Evolutionary conservation across 2,888 invertebrate species (phyloP).

Genomic region (Aphodius sticticus): DNA sequence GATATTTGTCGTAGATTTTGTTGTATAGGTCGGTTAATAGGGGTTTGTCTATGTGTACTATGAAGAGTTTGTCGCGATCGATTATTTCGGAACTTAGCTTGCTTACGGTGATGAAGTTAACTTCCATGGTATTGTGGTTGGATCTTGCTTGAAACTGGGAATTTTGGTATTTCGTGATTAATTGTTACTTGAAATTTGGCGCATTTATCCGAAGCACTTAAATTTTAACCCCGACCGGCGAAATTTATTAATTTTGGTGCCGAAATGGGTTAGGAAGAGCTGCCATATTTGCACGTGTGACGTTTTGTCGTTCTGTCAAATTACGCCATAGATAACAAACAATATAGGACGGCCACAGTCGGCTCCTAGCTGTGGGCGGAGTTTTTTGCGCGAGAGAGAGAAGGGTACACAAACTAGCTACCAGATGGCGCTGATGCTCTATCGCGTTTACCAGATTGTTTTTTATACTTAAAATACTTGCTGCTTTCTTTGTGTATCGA

Average conservation of each 20-base stretch:
- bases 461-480: no score
- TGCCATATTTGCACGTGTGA: background rate
- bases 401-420: no score
- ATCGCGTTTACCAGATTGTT: no score
- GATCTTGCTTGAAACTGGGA: background rate
- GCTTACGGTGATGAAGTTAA: constrained; percentile 44
- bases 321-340: no score
- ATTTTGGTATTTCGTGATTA: background rate
- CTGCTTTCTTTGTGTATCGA: no score
- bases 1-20: constrained; percentile 43
- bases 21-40: constrained; percentile 39
- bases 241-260: background rate
- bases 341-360: no score
- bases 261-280: background rate
- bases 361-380: no score
- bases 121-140: constrained; percentile 33
- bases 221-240: background rate
- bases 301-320: no score
- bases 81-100: constrained; percentile 46
- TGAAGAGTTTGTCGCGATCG: constrained; percentile 33
- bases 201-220: background rate
- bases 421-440: no score
- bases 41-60: constrained; percentile 32
- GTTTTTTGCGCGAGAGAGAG: no score
- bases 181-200: background rate